Evolutionary conservation across 2,113 vertebrate species (phyloP).

Genomic region (Lophochroa leadbeateri): DNA sequence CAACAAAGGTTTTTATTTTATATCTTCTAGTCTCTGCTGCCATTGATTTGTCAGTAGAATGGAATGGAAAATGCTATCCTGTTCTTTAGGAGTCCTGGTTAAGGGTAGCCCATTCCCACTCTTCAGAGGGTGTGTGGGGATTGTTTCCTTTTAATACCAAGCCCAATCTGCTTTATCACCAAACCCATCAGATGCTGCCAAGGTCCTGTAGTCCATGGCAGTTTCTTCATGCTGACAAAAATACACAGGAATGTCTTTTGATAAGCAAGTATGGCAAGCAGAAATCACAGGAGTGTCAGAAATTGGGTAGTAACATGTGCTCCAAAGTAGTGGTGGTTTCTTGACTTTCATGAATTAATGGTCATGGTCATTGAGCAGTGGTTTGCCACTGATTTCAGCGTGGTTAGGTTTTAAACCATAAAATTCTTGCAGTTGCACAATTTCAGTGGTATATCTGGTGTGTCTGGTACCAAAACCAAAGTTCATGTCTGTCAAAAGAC

Average conservation of each 20-base stretch:
- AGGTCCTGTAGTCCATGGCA: neutral
- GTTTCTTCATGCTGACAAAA: neutral
- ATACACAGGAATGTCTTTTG: neutral
- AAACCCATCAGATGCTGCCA: neutral
- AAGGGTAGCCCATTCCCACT: neutral
- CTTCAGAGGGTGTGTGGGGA: accelerated
- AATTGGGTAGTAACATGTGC: neutral
- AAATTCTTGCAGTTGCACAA: neutral
- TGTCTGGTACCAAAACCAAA: neutral
- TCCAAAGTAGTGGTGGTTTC: neutral
- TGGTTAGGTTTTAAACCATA: neutral
- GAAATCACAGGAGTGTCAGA: neutral
- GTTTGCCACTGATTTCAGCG: neutral
- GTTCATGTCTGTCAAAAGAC: accelerated
- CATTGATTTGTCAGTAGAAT: slow-evolving; percentile 31
- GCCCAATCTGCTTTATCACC: neutral
- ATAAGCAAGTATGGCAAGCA: neutral
- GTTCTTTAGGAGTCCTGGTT: neutral
- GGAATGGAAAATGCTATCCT: slow-evolving; percentile 19
- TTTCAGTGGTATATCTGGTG: neutral
- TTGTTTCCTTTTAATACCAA: neutral
- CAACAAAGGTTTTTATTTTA: neutral
- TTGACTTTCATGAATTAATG: neutral
- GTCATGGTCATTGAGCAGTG: accelerated
- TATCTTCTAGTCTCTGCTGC: neutral